Base-by-base conservation (phyloP, 2,888 invertebrate genomes). In the Apotomis betuletana region DNA sequence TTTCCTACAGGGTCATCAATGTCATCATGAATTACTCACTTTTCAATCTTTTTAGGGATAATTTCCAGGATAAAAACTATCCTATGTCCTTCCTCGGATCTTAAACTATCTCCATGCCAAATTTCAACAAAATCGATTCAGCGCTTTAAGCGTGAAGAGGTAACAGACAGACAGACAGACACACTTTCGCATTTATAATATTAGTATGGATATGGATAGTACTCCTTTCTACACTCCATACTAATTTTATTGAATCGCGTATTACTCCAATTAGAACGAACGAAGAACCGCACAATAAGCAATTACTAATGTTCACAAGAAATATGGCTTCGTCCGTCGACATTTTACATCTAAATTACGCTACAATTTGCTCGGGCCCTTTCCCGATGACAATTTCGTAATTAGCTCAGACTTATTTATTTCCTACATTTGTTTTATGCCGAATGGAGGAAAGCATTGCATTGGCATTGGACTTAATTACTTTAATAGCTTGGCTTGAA, bases 311-410 rank as follows among this genome's bases (percentile, higher is more conserved):
- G 82, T 83, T 81, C 80, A 80, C 79, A 85, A 86, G 87, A 85
- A 85, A 83, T 78, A 80, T 80, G 74, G 77, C 76, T 78, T 77
- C 79, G 73, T 77, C 74, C 74, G 73, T 75, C 75, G 85, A 83
- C 87, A 85, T 85, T 86, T 86, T 83, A 87, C 88, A 80, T 87
- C 86, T 88, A 86, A 90, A 90, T 89, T 89, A 86, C 85, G 84
- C 77, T 75, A 83, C 82, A 86, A 88, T 89, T 89, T 84, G 83
- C 80, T 67, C 74, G 76, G 80, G 79, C 83, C 82, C 84, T 85
- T 83, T 82, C 80, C 82, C 79, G 81, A 87, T 85, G 83, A 88
- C 85, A 84, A 87, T 86, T 87, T 81, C 77, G 86, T 86, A 90
- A 90, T 90, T 89, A 90, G 77, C 77, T 72, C 75, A 59, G 85